Evolutionary conservation across 1,140 invertebrate species (phyloP).

Genomic region (Leptopilina boulardi): DNA sequence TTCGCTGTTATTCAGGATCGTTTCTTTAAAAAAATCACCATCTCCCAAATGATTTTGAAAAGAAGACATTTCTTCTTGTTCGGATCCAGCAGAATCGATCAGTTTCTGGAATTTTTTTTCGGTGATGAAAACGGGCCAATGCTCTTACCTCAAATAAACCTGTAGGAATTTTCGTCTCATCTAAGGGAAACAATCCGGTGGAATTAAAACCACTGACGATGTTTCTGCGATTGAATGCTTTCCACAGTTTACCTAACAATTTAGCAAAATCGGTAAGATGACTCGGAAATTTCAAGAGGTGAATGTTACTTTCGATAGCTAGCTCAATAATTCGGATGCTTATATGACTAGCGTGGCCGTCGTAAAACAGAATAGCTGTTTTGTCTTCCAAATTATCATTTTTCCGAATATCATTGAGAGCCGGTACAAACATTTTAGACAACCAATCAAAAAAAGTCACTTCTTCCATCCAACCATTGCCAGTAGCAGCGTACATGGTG

Average conservation of each 20-base stretch:
- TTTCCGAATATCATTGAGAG: neutral
- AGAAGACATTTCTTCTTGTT: neutral
- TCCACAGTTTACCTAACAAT: constrained; percentile 49
- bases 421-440: neutral
- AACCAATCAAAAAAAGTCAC: constrained; percentile 61
- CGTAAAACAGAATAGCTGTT: constrained; percentile 49
- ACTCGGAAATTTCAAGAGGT: constrained; percentile 41
- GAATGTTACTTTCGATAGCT: constrained; percentile 51
- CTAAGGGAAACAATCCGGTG: constrained; percentile 37
- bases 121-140: neutral
- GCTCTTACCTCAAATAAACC: neutral
- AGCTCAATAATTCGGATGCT: constrained; percentile 40
- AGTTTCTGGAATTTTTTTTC: constrained; percentile 2
- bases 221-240: neutral
- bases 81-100: neutral
- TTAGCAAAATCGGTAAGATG: constrained; percentile 61
- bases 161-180: constrained; percentile 23
- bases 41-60: no score
- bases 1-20: no score
- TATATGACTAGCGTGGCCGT: constrained; percentile 59
- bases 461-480: constrained; percentile 66
- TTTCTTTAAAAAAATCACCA: no score
- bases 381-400: constrained; percentile 33
- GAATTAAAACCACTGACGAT: constrained; percentile 42
- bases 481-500: constrained; percentile 58